Conservation (phyloP, 2,888 invertebrate species). For the Rosalia funebris region DNA sequence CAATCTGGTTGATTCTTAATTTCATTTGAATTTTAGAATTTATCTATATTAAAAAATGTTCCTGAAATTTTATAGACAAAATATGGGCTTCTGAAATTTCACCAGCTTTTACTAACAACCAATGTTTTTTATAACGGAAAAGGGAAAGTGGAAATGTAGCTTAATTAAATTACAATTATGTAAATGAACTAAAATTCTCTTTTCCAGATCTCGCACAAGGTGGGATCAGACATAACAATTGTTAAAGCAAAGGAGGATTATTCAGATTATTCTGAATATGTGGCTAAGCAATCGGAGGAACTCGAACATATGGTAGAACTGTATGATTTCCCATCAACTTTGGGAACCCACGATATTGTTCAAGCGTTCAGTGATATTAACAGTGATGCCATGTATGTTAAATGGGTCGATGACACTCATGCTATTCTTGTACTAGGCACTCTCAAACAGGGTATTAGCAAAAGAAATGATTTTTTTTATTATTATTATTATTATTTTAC, state of each 20-base stretch:
- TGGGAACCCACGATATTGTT: slow-evolving; percentile 61
- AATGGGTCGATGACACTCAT: slow-evolving; percentile 63
- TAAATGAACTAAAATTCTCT: too few relatives aligned
- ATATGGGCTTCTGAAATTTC: too few relatives aligned
- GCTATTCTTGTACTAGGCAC: slow-evolving; percentile 61
- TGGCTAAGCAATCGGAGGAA: slow-evolving; percentile 53
- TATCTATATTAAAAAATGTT: too few relatives aligned
- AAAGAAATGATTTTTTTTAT: too few relatives aligned
- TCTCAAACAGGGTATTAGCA: slow-evolving; percentile 56
- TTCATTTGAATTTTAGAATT: too few relatives aligned
- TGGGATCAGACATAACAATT: slow-evolving; percentile 54
- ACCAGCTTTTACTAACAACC: too few relatives aligned
- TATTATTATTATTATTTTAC: too few relatives aligned
- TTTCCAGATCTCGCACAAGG: slow-evolving; percentile 56
- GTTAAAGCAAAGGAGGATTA: slow-evolving; percentile 57
- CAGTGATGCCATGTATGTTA: slow-evolving; percentile 60
- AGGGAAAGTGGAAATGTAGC: too few relatives aligned
- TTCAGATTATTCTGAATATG: slow-evolving; percentile 54
- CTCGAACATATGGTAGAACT: slow-evolving; percentile 62
- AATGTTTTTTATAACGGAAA: too few relatives aligned
- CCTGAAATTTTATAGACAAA: too few relatives aligned
- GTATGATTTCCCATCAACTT: slow-evolving; percentile 60
- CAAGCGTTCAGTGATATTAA: slow-evolving; percentile 59
- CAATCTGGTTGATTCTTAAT: too few relatives aligned
- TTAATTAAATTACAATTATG: too few relatives aligned